A percentile compares a stretch with the other conserved stretches of the same genome.
These are phyloP conservation scores for Leptocoma aspasia DNA, from an alignment of 2,113 vertebrate species.

Conservation along the genomic window DNA sequence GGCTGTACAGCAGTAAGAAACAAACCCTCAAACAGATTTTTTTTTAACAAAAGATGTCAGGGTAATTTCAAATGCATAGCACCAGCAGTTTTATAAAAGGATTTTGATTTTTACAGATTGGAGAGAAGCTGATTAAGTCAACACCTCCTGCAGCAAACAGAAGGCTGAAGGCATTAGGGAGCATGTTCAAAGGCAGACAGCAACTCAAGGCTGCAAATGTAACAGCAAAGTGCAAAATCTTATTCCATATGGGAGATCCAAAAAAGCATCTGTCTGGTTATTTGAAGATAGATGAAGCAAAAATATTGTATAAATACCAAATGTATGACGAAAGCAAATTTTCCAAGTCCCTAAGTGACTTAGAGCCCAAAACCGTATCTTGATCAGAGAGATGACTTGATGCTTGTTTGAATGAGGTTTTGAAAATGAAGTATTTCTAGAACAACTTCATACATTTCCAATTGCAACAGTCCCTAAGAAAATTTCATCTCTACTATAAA, in stretches of 20 bases:
- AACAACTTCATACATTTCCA: background rate
- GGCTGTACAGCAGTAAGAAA: background rate
- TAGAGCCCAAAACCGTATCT: background rate
- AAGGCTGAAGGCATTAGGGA: background rate
- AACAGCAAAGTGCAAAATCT: background rate
- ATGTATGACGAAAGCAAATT: background rate
- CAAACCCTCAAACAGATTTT: background rate
- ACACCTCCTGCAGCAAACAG: background rate
- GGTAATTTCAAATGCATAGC: background rate
- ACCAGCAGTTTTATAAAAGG: background rate
- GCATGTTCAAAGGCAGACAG: background rate
- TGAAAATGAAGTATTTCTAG: background rate
- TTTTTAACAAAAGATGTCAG: background rate
- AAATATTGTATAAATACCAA: slow-evolving; percentile 16
- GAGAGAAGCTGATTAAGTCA: background rate
- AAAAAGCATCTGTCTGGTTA: background rate
- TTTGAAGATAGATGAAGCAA: background rate
- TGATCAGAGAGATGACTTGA: background rate
- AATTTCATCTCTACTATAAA: background rate
- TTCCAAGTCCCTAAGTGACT: background rate
- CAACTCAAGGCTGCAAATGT: background rate
- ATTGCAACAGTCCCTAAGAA: background rate
- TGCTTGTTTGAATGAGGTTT: background rate
- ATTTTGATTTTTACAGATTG: background rate
- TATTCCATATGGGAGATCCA: background rate